These are phyloP conservation scores for Himalopsyche japonica DNA, from an alignment of 2,888 invertebrate species.

Conservation along the genomic window DNA sequence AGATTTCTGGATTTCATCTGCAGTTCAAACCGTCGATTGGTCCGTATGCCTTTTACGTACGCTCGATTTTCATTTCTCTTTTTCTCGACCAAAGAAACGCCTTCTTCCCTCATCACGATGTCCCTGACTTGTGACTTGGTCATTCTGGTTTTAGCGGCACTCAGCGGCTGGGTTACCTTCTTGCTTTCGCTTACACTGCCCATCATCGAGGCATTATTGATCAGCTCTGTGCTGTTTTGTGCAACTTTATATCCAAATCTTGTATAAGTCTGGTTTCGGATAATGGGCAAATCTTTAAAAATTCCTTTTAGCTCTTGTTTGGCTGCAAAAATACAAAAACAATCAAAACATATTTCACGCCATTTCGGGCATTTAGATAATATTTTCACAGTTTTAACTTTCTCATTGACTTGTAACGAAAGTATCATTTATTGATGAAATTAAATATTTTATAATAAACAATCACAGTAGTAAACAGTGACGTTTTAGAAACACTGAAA, in stretches of 20 bases:
- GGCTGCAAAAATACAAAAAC: not conserved
- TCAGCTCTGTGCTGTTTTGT: not conserved
- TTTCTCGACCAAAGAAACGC: conserved; percentile 45
- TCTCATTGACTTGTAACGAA: too few species aligned
- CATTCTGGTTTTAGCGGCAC: conserved; percentile 2
- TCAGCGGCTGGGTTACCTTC: not conserved
- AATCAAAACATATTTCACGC: not conserved
- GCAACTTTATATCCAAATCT: conserved; percentile 48
- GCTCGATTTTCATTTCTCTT: conserved; percentile 53
- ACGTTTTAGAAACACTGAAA: too few species aligned
- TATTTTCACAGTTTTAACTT: too few species aligned
- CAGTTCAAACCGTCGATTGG: conserved; percentile 72
- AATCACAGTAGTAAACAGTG: too few species aligned
- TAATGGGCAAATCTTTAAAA: not conserved
- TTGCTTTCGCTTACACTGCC: not conserved
- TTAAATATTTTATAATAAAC: too few species aligned
- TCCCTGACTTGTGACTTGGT: conserved; percentile 40
- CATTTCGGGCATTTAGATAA: too few species aligned
- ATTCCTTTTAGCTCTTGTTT: not conserved
- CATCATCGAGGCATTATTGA: not conserved
- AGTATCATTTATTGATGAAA: too few species aligned
- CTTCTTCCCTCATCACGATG: conserved; percentile 48
- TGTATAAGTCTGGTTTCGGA: conserved; percentile 46
- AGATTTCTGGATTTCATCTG: conserved; percentile 68
- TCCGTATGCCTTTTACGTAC: conserved; percentile 67